Evolutionary conservation across 2,113 vertebrate species (phyloP).

Genomic region (Genyomyrus donnyi): DNA sequence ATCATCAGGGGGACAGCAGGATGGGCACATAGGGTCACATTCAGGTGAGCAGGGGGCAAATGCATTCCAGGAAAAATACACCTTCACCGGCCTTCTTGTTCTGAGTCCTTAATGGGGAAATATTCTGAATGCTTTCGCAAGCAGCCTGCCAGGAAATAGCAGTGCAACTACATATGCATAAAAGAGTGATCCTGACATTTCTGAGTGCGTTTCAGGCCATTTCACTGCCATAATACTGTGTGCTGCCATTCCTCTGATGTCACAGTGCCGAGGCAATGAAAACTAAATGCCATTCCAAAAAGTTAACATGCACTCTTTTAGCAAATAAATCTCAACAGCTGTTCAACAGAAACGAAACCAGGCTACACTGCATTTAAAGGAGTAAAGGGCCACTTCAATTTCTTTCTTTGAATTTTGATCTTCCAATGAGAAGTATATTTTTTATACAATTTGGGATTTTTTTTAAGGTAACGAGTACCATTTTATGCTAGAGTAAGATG

Average conservation of each 20-base stretch:
- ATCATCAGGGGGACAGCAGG: constrained; percentile 32
- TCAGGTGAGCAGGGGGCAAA: constrained; percentile 3
- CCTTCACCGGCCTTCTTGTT: constrained; percentile 54
- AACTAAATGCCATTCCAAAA: constrained; percentile 9
- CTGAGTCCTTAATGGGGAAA: constrained; percentile 12
- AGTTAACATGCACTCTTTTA: constrained; percentile 15
- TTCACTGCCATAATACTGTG: not conserved
- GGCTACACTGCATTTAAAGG: constrained; percentile 3
- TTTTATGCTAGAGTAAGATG: not conserved
- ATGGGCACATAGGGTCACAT: constrained; percentile 16
- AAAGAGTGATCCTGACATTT: not conserved
- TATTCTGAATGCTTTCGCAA: not conserved
- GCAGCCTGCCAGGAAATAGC: constrained; percentile 8
- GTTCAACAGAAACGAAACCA: not conserved
- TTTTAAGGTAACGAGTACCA: not conserved
- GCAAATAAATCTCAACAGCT: constrained; percentile 17
- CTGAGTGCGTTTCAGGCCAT: not conserved
- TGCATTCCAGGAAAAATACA: constrained; percentile 2
- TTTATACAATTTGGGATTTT: not conserved
- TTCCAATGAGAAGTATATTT: not conserved
- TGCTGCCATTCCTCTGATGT: not conserved
- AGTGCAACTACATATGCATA: not conserved
- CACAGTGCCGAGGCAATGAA: not conserved
- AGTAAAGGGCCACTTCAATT: not conserved
- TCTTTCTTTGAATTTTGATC: not conserved